A percentile compares a stretch with the other conserved stretches of the same genome.
Evolutionary conservation across 1,140 invertebrate genomes (phyloP).

Genomic region (Phymorhynchus buccinoides): DNA sequence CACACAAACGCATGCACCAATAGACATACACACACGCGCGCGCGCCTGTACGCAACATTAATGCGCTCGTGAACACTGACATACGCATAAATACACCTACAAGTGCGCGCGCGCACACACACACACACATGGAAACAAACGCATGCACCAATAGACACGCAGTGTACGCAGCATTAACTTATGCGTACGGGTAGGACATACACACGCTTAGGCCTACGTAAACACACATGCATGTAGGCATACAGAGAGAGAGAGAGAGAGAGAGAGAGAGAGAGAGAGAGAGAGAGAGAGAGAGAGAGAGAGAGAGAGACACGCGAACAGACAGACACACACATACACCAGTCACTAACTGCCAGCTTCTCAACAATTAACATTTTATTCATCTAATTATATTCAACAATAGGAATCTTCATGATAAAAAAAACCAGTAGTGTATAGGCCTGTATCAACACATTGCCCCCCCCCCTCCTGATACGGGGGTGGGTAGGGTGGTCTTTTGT

Average conservation of each 20-base stretch:
- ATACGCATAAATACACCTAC: background rate
- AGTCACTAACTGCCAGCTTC: background rate
- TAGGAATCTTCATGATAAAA: background rate
- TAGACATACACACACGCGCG: background rate
- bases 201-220: too few species aligned
- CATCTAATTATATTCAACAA: background rate
- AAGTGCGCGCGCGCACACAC: background rate
- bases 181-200: too few species aligned
- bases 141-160: too few species aligned
- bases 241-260: too few species aligned
- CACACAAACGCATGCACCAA: background rate
- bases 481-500: too few species aligned
- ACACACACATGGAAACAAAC: background rate
- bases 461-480: background rate
- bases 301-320: too few species aligned
- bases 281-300: too few species aligned
- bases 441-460: background rate
- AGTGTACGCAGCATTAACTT: too few species aligned
- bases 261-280: too few species aligned
- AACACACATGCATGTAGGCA: too few species aligned
- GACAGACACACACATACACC: background rate
- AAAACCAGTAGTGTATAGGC: background rate
- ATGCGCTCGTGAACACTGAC: background rate
- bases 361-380: background rate
- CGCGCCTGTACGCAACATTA: too few species aligned